Conservation (phyloP, 2,113 vertebrate genomes). For the Acanthisitta chloris region DNA sequence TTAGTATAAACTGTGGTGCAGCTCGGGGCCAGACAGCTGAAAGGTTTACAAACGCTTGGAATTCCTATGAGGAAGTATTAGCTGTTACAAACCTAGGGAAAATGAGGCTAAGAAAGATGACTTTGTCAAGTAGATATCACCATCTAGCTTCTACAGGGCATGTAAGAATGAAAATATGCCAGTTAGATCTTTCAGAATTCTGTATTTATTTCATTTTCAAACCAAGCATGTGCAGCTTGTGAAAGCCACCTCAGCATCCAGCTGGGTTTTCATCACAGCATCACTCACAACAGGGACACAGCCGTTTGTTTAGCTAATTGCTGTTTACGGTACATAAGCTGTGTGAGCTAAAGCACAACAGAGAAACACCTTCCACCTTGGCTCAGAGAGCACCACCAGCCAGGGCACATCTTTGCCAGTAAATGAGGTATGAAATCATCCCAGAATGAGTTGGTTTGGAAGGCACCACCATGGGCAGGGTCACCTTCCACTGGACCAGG, state of each 20-base stretch:
- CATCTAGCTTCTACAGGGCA: background rate
- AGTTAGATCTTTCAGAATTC: background rate
- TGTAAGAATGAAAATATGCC: background rate
- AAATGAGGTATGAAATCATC: background rate
- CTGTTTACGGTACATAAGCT: background rate
- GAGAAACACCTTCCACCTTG: background rate
- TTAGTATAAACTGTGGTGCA: background rate
- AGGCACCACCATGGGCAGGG: background rate
- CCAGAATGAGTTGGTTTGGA: background rate
- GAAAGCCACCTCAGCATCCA: background rate
- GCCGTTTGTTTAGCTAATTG: background rate
- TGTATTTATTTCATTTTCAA: background rate
- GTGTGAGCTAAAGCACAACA: background rate
- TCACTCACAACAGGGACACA: background rate
- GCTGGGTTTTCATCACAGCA: background rate
- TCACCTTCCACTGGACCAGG: rapidly evolving
- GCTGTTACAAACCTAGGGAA: background rate
- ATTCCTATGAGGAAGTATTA: background rate
- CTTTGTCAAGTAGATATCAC: background rate
- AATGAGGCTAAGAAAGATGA: background rate
- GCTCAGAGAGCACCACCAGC: background rate
- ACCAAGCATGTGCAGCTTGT: background rate
- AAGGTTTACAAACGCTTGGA: background rate
- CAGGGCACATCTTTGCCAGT: background rate
- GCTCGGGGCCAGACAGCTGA: background rate